Percentiles rank a stretch among this genome's conserved stretches.
Conservation (phyloP, 2,797 vertebrate genomes). For the Gymnopithys bicolor region DNA sequence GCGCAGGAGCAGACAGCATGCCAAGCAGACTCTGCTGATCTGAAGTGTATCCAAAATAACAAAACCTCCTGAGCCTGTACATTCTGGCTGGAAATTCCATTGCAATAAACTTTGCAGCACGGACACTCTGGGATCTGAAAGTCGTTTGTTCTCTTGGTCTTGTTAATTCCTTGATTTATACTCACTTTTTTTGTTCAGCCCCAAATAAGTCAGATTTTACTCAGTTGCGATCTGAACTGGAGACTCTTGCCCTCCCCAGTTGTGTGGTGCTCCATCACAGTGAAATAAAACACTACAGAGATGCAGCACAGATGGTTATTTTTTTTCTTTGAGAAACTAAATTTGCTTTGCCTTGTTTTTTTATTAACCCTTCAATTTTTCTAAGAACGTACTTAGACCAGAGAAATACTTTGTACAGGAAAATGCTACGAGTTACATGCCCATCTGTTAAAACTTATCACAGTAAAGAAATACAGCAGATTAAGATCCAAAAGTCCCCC, state of each 20-base stretch:
- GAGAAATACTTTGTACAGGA: not conserved
- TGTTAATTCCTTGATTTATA: not conserved
- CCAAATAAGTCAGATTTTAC: not conserved
- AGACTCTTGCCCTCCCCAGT: not conserved
- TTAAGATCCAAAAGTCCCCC: not conserved
- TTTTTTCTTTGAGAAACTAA: not conserved
- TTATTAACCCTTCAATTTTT: not conserved
- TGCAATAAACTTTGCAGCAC: not conserved
- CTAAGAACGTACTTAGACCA: not conserved
- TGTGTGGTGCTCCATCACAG: not conserved
- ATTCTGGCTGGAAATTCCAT: not conserved
- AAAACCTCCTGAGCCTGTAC: not conserved
- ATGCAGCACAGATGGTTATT: not conserved
- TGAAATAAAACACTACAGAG: not conserved
- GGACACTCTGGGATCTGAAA: not conserved
- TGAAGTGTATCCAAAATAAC: not conserved
- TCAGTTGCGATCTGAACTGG: not conserved
- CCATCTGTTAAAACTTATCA: not conserved
- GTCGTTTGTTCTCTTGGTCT: not conserved
- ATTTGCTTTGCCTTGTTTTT: not conserved
- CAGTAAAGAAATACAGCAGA: not conserved
- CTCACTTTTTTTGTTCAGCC: not conserved
- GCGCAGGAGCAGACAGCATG: not conserved
- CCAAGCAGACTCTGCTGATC: not conserved
- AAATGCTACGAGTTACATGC: not conserved